These are phyloP conservation scores for Mamestra brassicae DNA, from an alignment of 2,888 invertebrate species.

Conservation along the genomic window DNA sequence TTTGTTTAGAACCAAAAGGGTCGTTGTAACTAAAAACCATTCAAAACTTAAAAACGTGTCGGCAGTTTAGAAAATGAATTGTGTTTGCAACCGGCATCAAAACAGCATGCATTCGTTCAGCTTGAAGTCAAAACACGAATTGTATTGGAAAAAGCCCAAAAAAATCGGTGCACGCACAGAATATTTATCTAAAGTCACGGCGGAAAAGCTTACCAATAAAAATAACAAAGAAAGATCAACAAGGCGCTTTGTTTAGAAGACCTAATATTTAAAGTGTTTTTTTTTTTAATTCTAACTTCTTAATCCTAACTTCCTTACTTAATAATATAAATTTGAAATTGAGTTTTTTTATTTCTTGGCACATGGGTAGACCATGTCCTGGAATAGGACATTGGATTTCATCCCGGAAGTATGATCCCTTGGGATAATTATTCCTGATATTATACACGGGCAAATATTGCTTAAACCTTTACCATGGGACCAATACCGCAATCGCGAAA, in stretches of 20 bases:
- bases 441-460: too few species aligned
- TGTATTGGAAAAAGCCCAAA: slow-evolving; percentile 34
- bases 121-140: slow-evolving; percentile 25
- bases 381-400: too few species aligned
- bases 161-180: slow-evolving; percentile 27
- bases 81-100: slow-evolving; percentile 1
- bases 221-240: slow-evolving; percentile 6
- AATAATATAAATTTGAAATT: too few species aligned
- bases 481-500: too few species aligned
- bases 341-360: too few species aligned
- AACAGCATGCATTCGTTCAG: slow-evolving; percentile 1
- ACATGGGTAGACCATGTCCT: too few species aligned
- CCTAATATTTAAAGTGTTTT: neutral
- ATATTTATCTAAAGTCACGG: slow-evolving; percentile 20
- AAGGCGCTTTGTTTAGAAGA: slow-evolving; percentile 10
- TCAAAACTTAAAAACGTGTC: neutral
- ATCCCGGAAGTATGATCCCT: too few species aligned
- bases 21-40: neutral
- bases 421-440: too few species aligned
- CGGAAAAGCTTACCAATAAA: slow-evolving; percentile 3
- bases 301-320: too few species aligned
- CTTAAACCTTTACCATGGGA: too few species aligned
- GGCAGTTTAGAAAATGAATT: neutral
- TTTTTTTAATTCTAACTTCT: too few species aligned
- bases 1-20: neutral